phyloP scores from a whole-genome alignment of 2,113 vertebrate species.

The Phaethornis superciliosus region DNA sequence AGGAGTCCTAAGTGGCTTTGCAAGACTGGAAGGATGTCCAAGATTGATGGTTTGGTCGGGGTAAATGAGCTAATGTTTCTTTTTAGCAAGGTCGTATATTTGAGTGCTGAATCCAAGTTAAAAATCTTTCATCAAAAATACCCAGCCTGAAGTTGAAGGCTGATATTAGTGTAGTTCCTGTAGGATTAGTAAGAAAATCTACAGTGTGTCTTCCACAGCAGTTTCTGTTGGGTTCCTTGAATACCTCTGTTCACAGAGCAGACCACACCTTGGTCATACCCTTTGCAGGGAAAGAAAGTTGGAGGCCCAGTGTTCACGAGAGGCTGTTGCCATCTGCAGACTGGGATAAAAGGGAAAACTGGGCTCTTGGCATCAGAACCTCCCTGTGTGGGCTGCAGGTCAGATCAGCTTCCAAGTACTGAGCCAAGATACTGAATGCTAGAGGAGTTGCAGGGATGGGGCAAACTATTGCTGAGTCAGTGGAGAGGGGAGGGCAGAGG shows the following conservation, averaged over 20 bases:
- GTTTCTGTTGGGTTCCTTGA: not conserved
- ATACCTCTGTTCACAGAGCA: not conserved
- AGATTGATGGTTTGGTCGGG: not conserved
- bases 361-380: not conserved
- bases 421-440: not conserved
- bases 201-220: not conserved
- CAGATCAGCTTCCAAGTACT: not conserved
- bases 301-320: not conserved
- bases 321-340: not conserved
- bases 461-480: not conserved
- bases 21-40: not conserved
- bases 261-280: fast-evolving
- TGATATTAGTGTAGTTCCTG: not conserved
- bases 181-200: not conserved
- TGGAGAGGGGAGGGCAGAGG: not conserved
- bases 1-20: not conserved
- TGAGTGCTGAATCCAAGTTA: not conserved
- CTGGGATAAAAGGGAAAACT: fast-evolving
- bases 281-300: not conserved
- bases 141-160: not conserved
- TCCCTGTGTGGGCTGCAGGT: not conserved
- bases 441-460: not conserved
- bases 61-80: not conserved
- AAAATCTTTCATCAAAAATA: not conserved
- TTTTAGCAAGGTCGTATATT: not conserved